Percentiles rank a stretch among this genome's conserved stretches.
phyloP scores from a whole-genome alignment of 2,113 vertebrate genomes.

The Brachyhypopomus occidentalis region DNA sequence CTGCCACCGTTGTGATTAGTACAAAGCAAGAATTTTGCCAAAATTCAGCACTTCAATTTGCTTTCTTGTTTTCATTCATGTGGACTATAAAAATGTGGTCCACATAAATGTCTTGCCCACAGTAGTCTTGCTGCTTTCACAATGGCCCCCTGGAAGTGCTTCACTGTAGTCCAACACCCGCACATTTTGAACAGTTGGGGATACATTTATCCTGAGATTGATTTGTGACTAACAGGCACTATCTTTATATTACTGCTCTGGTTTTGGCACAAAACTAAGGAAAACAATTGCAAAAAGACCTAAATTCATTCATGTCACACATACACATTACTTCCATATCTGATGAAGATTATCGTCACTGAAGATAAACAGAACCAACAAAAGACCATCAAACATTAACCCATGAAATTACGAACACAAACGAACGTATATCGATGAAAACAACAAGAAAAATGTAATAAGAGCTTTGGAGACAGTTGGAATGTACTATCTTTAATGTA shows the following conservation, averaged over 20 bases:
- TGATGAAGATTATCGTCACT: background rate
- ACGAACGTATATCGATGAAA: slow-evolving; percentile 17
- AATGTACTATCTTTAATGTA: slow-evolving; percentile 23
- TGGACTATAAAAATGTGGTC: background rate
- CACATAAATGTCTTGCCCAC: background rate
- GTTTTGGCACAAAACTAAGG: no score
- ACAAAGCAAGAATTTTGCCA: background rate
- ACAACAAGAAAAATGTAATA: slow-evolving; percentile 19
- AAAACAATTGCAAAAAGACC: background rate
- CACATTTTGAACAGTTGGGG: no score
- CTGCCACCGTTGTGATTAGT: background rate
- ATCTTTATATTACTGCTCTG: no score
- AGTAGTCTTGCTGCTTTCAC: background rate
- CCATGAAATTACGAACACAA: background rate
- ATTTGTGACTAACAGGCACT: no score
- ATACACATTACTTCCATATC: background rate
- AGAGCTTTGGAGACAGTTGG: background rate
- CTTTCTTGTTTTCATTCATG: background rate
- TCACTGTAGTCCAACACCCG: no score
- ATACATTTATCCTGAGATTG: no score
- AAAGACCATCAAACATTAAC: background rate
- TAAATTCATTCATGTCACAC: background rate
- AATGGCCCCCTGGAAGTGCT: no score
- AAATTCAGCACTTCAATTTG: background rate
- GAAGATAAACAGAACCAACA: slow-evolving; percentile 2